Base-by-base conservation (phyloP, 1,140 invertebrate genomes). In the Eupeodes corollae region DNA sequence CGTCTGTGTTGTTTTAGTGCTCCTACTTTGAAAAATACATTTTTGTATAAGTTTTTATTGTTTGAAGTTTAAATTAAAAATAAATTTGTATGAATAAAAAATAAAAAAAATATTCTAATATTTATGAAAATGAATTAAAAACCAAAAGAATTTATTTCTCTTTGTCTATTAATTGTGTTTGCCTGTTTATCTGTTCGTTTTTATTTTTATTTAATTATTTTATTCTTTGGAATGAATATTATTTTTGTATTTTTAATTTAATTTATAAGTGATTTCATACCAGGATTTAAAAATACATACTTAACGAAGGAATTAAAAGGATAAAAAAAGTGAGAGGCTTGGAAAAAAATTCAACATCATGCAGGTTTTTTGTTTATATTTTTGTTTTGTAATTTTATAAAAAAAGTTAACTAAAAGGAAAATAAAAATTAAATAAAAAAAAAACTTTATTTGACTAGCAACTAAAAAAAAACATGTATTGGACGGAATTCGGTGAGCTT, bases 1-100 rank as follows among this genome's bases (percentile, higher is more conserved):
- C 73, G 73, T 76, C 75, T 70, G 63, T 66, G 67, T 67, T 72
- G 62, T 59, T 69, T 68, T 71, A 78, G 72, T 68, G 77, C 72
- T 72, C 75, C 75, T 75, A 76, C 68, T 75, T 65, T 67, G 19
- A 41, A 43, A 43, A 30, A 12, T 13, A 43, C 26, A 43, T 26
- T 31, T 14, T 16, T n/a, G 9, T 43, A 26, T 26, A n/a, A 26
- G 13, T 43, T 31, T 43, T 43, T 43, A 15, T 41, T 41, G 30
- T 43, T 12, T 41, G 13, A 5, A 15, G 6, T 41, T 15, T 15
- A 6, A 26, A 26, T 26, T 26, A 26, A 26, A 26, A 26, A 26
- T 26, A 26, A 9, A 11, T 39, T 39, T 13, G 10, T n/a, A n/a
- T n/a, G n/a, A n/a, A 15, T 41, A 41, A 18, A 15, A 19, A 5